phyloP scores from a whole-genome alignment of 2,888 invertebrate species.

The Meiosimyza platycephala region DNA sequence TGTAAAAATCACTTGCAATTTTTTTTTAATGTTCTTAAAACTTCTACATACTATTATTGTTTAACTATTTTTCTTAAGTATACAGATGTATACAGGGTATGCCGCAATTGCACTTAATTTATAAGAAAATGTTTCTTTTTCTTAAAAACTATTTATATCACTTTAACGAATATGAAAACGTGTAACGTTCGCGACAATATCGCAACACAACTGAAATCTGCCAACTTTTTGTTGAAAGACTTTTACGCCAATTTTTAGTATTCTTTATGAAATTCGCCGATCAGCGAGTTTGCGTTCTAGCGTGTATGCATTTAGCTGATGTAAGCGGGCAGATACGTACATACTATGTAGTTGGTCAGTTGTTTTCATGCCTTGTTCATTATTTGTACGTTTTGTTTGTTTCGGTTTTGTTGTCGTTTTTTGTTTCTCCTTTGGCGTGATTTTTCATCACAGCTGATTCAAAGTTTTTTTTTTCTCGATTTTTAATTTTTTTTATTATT shows the following conservation, averaged over 20 bases:
- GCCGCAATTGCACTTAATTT: conserved; percentile 13
- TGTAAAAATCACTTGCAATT: not conserved
- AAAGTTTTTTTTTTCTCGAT: conserved; percentile 16
- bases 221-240: conserved; percentile 58
- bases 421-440: conserved; percentile 14
- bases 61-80: no score
- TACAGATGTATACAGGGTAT: no score
- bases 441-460: conserved; percentile 45
- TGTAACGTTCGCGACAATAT: conserved; percentile 59
- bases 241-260: conserved; percentile 55
- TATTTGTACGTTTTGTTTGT: conserved; percentile 6
- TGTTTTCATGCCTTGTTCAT: not conserved
- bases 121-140: conserved; percentile 10
- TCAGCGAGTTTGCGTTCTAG: not conserved
- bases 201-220: conserved; percentile 60
- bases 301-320: not conserved
- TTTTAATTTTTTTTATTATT: no score
- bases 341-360: not conserved
- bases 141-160: conserved; percentile 4
- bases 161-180: conserved; percentile 25
- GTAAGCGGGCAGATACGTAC: not conserved
- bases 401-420: conserved; percentile 32
- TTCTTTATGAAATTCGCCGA: conserved; percentile 28
- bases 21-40: conserved; percentile 18
- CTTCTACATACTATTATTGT: conserved; percentile 7